These are phyloP conservation scores for Raja brachyura DNA, from an alignment of 2,113 vertebrate genomes.

Conservation along the genomic window DNA sequence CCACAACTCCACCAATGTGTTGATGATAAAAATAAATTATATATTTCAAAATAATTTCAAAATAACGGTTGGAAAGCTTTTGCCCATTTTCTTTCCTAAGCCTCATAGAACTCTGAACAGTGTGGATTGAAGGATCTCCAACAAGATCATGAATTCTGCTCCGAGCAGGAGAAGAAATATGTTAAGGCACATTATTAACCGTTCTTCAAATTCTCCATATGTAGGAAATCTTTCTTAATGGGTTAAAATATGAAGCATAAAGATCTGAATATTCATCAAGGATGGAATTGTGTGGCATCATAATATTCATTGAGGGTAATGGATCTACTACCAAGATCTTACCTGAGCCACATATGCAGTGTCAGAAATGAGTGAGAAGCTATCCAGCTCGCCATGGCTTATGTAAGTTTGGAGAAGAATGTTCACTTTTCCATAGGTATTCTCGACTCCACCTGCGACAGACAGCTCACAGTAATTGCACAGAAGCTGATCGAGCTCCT, in stretches of 20 bases:
- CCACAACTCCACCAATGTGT: background rate
- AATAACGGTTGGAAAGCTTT: background rate
- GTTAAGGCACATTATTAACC: background rate
- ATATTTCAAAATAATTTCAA: no score
- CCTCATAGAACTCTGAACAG: background rate
- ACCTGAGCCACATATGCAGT: constrained; percentile 95
- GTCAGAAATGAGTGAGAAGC: constrained; percentile 95
- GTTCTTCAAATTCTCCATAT: background rate
- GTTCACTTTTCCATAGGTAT: constrained; percentile 95
- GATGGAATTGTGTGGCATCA: background rate
- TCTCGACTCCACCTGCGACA: constrained; percentile 88
- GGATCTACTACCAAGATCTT: constrained; percentile 42
- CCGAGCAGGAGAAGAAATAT: background rate
- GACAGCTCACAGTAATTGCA: constrained; percentile 78
- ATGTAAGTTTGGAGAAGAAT: constrained; percentile 95
- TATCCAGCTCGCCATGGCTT: constrained; percentile 88
- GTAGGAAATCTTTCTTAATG: background rate
- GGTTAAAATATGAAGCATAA: background rate
- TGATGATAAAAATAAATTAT: background rate
- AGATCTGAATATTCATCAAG: background rate
- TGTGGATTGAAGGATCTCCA: background rate
- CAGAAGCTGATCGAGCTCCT: constrained; percentile 81
- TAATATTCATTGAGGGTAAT: background rate
- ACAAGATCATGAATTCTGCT: background rate
- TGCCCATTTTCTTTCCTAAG: background rate